Evolutionary conservation across 2,797 vertebrate genomes (phyloP), one percentile per base, ranked within the genome.

Genomic region (Triplophysa yarkandensis): DNA sequence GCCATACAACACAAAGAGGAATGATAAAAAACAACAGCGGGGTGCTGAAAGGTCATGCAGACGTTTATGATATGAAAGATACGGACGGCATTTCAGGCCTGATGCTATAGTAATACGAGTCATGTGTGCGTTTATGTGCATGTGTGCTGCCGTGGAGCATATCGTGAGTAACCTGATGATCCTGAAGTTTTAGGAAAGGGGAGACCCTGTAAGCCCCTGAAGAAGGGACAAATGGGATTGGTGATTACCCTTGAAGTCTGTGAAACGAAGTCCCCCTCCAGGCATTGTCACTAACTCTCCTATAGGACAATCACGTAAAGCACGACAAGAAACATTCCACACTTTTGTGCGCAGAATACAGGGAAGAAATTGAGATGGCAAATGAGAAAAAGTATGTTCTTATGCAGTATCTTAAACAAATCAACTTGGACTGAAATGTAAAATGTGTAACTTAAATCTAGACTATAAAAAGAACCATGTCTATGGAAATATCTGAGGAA

Each of bases 151-250:
- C 43, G 11, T 52, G 21, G 65, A 25, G n/a, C 13, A 30, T 44
- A 52, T 69, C 76, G 48, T 81, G 77, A 83, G 90, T 90, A 91
- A 91, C 87, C 85, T 77, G 87, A 91, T 86, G 84, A 88, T 81
- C 83, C 79, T 52, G 21, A 84, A 83, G 83, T 83, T 68, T 80
- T n/a, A 73, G 67, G 34, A 23, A 50, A 64, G 63, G 36, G 21
- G 43, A 68, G 55, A 43, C 48, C 46, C 60, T 43, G 68, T 54
- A 72, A 62, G 72, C 68, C 80, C 81, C 85, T 81, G 85, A 79
- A 82, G 79, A 83, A 72, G 83, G 83, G 85, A 89, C 86, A 85
- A 84, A 87, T 76, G 78, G 86, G 83, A 86, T 87, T 78, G 84
- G 83, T 83, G 71, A 52, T 60, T 84, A 60, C 34, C 79, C 64